A percentile compares a stretch with the other conserved stretches of the same genome.
Evolutionary conservation across 2,797 vertebrate genomes (phyloP).

Genomic region (Eidolon dupreanum): DNA sequence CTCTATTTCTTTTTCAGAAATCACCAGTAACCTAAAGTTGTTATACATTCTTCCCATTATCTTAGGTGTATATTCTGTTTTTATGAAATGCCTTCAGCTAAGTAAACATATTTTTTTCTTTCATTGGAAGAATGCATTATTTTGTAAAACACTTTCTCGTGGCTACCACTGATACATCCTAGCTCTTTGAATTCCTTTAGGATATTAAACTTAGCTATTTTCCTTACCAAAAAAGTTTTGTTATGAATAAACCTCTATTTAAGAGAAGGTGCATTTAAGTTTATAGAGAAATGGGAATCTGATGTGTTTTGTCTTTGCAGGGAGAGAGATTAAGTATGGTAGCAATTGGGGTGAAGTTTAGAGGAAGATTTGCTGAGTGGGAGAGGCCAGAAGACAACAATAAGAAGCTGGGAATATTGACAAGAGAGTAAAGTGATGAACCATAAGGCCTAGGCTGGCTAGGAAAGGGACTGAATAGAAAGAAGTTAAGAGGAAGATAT

Average conservation of each 20-base stretch:
- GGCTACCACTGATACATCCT: background rate
- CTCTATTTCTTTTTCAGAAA: background rate
- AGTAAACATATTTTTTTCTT: constrained; percentile 1
- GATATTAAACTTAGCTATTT: background rate
- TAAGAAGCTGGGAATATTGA: background rate
- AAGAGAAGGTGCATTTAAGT: background rate
- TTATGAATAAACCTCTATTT: background rate
- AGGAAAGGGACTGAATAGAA: background rate
- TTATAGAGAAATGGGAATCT: background rate
- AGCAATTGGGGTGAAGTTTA: background rate
- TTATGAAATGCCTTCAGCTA: background rate
- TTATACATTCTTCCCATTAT: background rate
- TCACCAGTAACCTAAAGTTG: background rate
- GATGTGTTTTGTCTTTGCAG: background rate
- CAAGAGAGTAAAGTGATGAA: background rate
- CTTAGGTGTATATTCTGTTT: background rate
- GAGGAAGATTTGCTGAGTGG: background rate
- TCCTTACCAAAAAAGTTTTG: background rate
- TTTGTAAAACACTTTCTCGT: background rate
- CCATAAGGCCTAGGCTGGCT: rapidly evolving
- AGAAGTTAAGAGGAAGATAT: background rate
- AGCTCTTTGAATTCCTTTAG: background rate
- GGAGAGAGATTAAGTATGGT: background rate
- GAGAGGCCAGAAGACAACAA: background rate
- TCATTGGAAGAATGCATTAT: background rate